Evolutionary conservation across 2,113 vertebrate genomes (phyloP), one percentile per base, ranked within the genome.

Genomic region (Brachypteracias leptosomus): DNA sequence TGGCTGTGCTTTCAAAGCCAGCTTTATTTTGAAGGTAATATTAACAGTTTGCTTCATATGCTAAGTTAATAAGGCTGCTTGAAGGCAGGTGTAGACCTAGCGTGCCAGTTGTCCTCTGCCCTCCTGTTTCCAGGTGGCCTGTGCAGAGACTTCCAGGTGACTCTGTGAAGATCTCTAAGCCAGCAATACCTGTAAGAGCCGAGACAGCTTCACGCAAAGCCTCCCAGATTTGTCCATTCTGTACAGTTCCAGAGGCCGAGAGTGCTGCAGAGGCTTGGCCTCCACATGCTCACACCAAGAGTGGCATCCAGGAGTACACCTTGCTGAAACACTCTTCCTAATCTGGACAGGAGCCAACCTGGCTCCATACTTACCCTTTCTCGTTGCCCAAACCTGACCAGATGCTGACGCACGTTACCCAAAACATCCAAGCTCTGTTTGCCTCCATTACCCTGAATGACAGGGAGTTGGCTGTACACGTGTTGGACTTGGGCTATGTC

Each of bases 371-470:
- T 35, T 62, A 21, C 6, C 19, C 26, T 18, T 72, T 65, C 33
- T 58, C 51, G 57, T 44, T 3, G 0, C 38, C 12, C 81, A 86
- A 47, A 54, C n/a, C 38, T 55, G 51, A 18, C 31, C 21, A 42
- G 44, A 21, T 47, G 70, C 57, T 51, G 15, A 20, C 29, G 6
- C 0, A 0, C 2, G 0, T 67, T 40, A 33, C 7, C 16, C 28
- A 17, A 72, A 51, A 44, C 35, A 52, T 46, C 42, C 20, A 15
- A 46, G 29, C 24, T 74, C 54, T 20, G 5, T 40, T 65, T 88
- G 68, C 19, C 31, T 49, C 31, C 7, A 1, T 42, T 36, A 21
- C 38, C 42, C 44, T 58, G 51, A 58, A 33, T 22, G 51, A 71
- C 22, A 74, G 72, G 3, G 16, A 75, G 26, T 13, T 59, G 19